Conservation (phyloP, 1,140 invertebrate genomes). For the Cydia amplana region DNA sequence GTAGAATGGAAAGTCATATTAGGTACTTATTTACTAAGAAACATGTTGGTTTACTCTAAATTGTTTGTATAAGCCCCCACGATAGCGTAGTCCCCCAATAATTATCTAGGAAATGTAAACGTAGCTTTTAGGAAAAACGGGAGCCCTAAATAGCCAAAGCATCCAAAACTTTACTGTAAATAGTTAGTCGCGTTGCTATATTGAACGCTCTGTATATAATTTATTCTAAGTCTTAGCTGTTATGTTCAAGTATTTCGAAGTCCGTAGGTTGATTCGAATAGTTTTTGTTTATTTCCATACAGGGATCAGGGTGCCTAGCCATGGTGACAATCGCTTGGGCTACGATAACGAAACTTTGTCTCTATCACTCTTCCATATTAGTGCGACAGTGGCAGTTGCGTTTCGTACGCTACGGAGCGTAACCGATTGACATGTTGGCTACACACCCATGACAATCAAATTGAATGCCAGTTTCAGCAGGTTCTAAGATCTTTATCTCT, state of each 20-base stretch:
- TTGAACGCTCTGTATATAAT: conserved; percentile 51
- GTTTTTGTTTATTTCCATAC: conserved; percentile 3
- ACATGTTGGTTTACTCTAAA: too few relatives aligned
- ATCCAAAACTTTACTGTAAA: conserved; percentile 74
- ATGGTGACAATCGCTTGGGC: too few relatives aligned
- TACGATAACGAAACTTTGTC: too few relatives aligned
- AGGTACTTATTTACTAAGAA: too few relatives aligned
- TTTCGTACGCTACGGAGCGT: too few relatives aligned
- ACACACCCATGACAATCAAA: background rate
- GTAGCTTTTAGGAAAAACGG: conserved; percentile 43
- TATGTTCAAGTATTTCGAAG: conserved; percentile 24
- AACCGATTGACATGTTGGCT: too few relatives aligned
- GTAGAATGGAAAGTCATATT: too few relatives aligned
- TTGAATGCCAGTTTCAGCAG: background rate
- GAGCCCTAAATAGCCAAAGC: conserved; percentile 74
- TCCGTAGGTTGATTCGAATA: background rate
- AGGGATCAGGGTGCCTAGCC: background rate
- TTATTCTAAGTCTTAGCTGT: conserved; percentile 51
- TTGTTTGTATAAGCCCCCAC: background rate
- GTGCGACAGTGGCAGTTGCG: too few relatives aligned
- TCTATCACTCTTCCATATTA: too few relatives aligned
- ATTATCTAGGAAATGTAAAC: conserved; percentile 48
- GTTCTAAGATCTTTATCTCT: background rate
- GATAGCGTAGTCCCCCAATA: conserved; percentile 48
- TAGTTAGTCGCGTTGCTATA: conserved; percentile 58